Evolutionary conservation across 2,888 invertebrate genomes (phyloP).

Genomic region (Resseliella maxima): DNA sequence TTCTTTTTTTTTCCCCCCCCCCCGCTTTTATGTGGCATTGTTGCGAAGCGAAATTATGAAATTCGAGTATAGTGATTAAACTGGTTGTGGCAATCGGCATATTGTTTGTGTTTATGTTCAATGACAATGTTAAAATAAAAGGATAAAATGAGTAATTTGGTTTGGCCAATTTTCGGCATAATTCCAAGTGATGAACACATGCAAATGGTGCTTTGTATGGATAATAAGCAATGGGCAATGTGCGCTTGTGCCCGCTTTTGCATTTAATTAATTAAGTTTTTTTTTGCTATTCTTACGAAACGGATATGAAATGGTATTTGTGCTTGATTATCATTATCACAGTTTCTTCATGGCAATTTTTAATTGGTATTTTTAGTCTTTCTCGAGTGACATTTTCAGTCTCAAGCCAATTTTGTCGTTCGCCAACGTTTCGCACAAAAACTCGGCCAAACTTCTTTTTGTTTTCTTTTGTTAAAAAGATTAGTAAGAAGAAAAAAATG

Average conservation of each 20-base stretch:
- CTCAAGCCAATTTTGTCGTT: background rate
- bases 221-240: background rate
- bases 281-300: background rate
- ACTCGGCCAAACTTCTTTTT: background rate
- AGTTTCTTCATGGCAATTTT: background rate
- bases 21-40: too few relatives aligned
- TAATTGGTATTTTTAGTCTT: slow-evolving; percentile 30
- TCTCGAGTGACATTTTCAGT: background rate
- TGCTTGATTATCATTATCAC: slow-evolving; percentile 36
- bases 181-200: too few relatives aligned
- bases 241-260: background rate
- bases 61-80: background rate
- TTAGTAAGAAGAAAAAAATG: background rate
- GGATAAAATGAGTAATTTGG: slow-evolving; percentile 16
- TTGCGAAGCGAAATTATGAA: too few relatives aligned
- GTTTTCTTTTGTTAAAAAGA: background rate
- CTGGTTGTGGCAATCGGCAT: background rate
- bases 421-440: background rate
- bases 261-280: slow-evolving; percentile 41
- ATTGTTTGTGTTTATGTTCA: background rate
- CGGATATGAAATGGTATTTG: background rate
- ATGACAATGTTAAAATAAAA: too few relatives aligned
- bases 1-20: too few relatives aligned
- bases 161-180: background rate
- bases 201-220: background rate